These are phyloP conservation scores for Prenolepis imparis DNA, from an alignment of 2,888 invertebrate species.

Conservation along the genomic window DNA sequence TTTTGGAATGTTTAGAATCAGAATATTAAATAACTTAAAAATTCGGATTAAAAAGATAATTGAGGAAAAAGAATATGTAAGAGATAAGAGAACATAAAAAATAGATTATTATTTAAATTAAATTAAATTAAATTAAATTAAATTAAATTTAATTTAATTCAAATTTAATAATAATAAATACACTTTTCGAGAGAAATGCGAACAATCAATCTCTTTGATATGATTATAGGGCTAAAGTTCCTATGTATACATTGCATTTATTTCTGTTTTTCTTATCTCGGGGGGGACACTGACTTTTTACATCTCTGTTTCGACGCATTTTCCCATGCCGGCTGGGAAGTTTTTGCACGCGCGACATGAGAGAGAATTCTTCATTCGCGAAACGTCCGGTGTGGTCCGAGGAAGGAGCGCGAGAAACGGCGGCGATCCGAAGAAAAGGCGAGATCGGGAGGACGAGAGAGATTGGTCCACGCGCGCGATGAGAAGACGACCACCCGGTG, in stretches of 20 bases:
- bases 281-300: not conserved
- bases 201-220: not conserved
- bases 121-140: too few relatives aligned
- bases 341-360: constrained; percentile 31
- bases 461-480: constrained; percentile 36
- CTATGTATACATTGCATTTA: not conserved
- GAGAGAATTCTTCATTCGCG: constrained; percentile 41
- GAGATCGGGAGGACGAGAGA: constrained; percentile 31
- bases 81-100: too few relatives aligned
- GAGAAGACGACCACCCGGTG: constrained; percentile 65
- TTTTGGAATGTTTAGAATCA: too few relatives aligned
- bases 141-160: too few relatives aligned
- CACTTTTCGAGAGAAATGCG: not conserved
- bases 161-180: too few relatives aligned
- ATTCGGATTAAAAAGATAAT: too few relatives aligned
- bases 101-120: too few relatives aligned
- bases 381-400: constrained; percentile 47
- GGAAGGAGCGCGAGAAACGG: constrained; percentile 21
- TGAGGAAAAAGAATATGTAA: too few relatives aligned
- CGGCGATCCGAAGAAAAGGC: constrained; percentile 55
- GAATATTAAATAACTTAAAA: too few relatives aligned
- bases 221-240: not conserved
- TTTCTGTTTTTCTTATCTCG: constrained; percentile 13
- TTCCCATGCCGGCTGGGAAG: constrained; percentile 17
- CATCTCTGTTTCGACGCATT: constrained; percentile 22